phyloP scores from a whole-genome alignment of 2,888 invertebrate species.

The Acleris cristana region DNA sequence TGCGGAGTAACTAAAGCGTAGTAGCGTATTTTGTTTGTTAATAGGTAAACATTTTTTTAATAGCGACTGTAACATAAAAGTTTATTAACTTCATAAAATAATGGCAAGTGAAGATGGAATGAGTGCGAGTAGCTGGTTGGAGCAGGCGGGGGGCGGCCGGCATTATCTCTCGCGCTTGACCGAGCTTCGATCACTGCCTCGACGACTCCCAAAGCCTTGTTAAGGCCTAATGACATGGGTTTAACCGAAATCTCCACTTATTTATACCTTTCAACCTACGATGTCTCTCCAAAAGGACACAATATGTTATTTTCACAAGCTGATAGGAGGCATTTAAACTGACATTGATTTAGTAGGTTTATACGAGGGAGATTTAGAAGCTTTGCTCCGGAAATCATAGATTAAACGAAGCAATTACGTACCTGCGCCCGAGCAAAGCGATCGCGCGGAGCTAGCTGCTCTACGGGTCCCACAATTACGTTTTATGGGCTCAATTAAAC shows the following conservation, averaged over 20 bases:
- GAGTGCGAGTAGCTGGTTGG: conserved; percentile 46
- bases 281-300: conserved; percentile 47
- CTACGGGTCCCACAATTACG: conserved; percentile 17
- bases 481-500: conserved; percentile 33
- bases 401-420: conserved; percentile 19
- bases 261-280: conserved; percentile 58
- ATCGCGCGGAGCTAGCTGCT: conserved; percentile 15
- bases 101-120: conserved; percentile 36
- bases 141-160: conserved; percentile 46
- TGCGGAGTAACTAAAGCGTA: conserved; percentile 2
- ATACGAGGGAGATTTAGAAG: conserved; percentile 21
- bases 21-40: neutral
- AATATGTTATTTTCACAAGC: conserved; percentile 32
- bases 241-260: conserved; percentile 66
- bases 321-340: conserved; percentile 32
- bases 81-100: conserved; percentile 14
- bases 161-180: conserved; percentile 80
- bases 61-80: neutral
- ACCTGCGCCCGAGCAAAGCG: conserved; percentile 1
- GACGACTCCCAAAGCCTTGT: conserved; percentile 75
- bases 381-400: conserved; percentile 20
- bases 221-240: conserved; percentile 75
- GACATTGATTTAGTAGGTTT: conserved; percentile 30
- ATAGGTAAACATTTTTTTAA: conserved; percentile 5
- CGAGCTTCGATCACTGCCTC: conserved; percentile 76